Conservation (phyloP, 1,140 invertebrate species). For the Lepidurus arcticus region DNA sequence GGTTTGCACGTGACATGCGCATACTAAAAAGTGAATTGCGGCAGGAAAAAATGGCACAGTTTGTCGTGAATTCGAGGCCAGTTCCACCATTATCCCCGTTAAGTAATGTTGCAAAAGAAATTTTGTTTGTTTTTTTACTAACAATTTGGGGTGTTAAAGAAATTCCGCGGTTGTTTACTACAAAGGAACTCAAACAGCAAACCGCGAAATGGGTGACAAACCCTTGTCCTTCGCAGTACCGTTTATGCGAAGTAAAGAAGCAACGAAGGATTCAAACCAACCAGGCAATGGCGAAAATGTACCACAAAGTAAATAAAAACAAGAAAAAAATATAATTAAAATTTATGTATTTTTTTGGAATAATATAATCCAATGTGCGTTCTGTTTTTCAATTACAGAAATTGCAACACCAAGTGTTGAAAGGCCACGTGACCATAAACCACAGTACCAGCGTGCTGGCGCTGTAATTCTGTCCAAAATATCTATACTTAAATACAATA, state of each 20-base stretch:
- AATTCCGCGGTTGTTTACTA: background rate
- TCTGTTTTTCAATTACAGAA: background rate
- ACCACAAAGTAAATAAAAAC: background rate
- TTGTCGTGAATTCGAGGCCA: background rate
- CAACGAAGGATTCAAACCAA: background rate
- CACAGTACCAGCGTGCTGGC: background rate
- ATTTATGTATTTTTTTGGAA: background rate
- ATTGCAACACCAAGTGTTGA: slow-evolving; percentile 21
- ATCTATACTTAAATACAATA: slow-evolving; percentile 1
- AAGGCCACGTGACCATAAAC: slow-evolving; percentile 18
- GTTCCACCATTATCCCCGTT: background rate
- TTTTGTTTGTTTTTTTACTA: background rate
- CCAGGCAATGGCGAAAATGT: slow-evolving; percentile 9
- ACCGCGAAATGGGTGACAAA: background rate
- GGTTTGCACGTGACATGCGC: background rate
- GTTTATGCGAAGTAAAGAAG: background rate
- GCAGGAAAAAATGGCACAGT: background rate
- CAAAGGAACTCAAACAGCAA: background rate
- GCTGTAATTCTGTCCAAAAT: background rate
- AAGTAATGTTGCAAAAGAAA: background rate
- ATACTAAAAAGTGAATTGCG: background rate
- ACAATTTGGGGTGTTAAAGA: background rate
- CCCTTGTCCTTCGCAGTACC: background rate
- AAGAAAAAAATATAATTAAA: background rate
- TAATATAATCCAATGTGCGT: slow-evolving; percentile 17